Conservation (phyloP, 2,888 invertebrate species). For the Epinotia brunnichana region DNA sequence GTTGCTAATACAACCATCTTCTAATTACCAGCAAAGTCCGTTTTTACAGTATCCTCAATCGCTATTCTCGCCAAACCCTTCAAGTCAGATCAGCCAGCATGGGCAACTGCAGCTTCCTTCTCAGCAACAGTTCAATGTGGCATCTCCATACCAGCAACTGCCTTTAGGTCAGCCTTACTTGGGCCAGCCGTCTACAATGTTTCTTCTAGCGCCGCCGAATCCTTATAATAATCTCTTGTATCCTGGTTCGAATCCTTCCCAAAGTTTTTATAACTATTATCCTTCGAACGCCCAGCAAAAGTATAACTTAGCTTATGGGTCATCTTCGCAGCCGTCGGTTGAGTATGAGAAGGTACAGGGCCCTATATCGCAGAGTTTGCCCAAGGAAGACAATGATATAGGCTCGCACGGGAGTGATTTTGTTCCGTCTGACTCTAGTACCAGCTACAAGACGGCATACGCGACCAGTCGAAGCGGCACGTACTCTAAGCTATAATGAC, state of each 20-base stretch:
- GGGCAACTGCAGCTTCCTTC: slow-evolving; percentile 63
- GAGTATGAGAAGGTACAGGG: slow-evolving; percentile 71
- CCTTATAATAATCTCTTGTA: slow-evolving; percentile 69
- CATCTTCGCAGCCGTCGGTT: slow-evolving; percentile 54
- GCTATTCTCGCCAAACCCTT: slow-evolving; percentile 50
- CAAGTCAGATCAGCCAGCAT: slow-evolving; percentile 51
- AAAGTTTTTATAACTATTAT: slow-evolving; percentile 73
- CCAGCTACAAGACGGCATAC: slow-evolving; percentile 69
- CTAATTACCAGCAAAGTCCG: slow-evolving; percentile 57
- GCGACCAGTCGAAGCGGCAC: slow-evolving; percentile 60
- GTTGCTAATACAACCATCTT: slow-evolving; percentile 67
- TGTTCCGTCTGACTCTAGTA: slow-evolving; percentile 62
- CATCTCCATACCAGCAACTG: slow-evolving; percentile 57
- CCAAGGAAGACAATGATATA: slow-evolving; percentile 73
- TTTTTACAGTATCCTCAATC: slow-evolving; percentile 64
- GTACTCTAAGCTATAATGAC: slow-evolving; percentile 60
- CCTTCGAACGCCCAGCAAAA: slow-evolving; percentile 70
- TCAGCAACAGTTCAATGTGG: slow-evolving; percentile 46
- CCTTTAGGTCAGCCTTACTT: slow-evolving; percentile 63
- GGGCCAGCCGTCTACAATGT: slow-evolving; percentile 70
- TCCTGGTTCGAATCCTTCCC: slow-evolving; percentile 60
- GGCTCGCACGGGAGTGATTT: slow-evolving; percentile 64
- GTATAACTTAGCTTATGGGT: slow-evolving; percentile 62
- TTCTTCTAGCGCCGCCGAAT: slow-evolving; percentile 69
- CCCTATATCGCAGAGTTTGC: slow-evolving; percentile 58